A percentile compares a stretch with the other conserved stretches of the same genome.
Evolutionary conservation across 2,113 vertebrate genomes (phyloP).

Genomic region (Trinectes maculatus): DNA sequence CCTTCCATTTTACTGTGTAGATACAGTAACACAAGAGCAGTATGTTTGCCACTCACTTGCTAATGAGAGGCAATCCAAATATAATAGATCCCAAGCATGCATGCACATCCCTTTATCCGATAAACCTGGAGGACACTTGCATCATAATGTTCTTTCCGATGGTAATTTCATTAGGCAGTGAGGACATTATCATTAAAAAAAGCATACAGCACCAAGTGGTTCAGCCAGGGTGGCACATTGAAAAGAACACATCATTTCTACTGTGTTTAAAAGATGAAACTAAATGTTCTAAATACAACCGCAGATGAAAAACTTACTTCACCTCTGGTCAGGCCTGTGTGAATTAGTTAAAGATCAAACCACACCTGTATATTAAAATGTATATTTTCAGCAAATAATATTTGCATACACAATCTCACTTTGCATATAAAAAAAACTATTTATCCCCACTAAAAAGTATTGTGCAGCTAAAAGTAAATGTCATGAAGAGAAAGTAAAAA

Average conservation of each 20-base stretch:
- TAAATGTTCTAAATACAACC: neutral
- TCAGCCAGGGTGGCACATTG: no score
- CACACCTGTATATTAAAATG: no score
- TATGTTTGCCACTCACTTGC: constrained; percentile 31
- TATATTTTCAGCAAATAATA: no score
- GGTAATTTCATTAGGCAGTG: constrained; percentile 48
- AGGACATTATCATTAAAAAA: constrained; percentile 36
- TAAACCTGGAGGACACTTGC: constrained; percentile 47
- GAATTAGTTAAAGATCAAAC: no score
- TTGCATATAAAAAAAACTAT: no score
- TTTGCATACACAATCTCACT: no score
- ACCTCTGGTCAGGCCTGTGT: no score
- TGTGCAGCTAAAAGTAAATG: no score
- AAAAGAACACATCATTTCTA: neutral
- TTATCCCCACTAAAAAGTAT: no score
- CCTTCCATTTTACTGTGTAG: constrained; percentile 22
- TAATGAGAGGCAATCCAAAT: constrained; percentile 59
- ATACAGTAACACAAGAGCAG: constrained; percentile 22
- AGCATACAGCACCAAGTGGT: constrained; percentile 2
- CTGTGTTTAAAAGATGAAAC: neutral
- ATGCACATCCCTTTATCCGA: constrained; percentile 54
- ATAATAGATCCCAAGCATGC: constrained; percentile 53
- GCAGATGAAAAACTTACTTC: no score
- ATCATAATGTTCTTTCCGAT: constrained; percentile 49
- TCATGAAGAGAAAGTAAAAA: neutral